phyloP scores from a whole-genome alignment of 1,140 invertebrate species.

The Dicyema japonicum region DNA sequence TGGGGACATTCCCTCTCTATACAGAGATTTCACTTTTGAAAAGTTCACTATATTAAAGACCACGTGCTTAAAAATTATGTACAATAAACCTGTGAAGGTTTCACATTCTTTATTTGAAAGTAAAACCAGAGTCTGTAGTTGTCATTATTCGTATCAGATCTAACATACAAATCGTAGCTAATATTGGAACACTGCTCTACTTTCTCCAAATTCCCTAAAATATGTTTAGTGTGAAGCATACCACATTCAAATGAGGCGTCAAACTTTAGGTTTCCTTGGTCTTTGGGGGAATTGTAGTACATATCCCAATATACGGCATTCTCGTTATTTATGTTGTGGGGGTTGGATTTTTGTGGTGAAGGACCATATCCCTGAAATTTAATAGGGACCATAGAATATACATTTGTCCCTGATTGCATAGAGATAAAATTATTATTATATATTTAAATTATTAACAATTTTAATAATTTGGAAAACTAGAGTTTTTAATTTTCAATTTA shows the following conservation, averaged over 20 bases:
- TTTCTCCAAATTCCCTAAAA: conserved; percentile 52
- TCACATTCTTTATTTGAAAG: conserved; percentile 80
- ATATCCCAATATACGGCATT: too few relatives aligned
- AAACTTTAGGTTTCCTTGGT: conserved; percentile 71
- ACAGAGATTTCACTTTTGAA: conserved; percentile 55
- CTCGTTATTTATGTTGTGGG: too few relatives aligned
- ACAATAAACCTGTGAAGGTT: conserved; percentile 41
- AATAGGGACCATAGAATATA: too few relatives aligned
- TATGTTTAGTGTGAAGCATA: conserved; percentile 9
- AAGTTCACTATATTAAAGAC: conserved; percentile 90
- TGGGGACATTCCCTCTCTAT: conserved; percentile 56
- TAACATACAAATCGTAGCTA: conserved; percentile 75
- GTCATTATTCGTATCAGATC: conserved; percentile 76
- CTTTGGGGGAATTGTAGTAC: too few relatives aligned
- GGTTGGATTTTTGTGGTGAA: too few relatives aligned
- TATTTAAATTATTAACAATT: too few relatives aligned
- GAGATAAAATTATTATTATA: too few relatives aligned
- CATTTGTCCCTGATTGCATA: too few relatives aligned
- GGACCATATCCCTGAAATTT: too few relatives aligned
- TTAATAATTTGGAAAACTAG: too few relatives aligned
- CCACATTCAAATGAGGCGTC: conserved; percentile 74
- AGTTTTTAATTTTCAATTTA: too few relatives aligned
- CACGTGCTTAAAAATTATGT: conserved; percentile 34
- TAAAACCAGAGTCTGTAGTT: conserved; percentile 75
- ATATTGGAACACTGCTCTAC: conserved; percentile 65